Percentiles rank a stretch among this genome's conserved stretches.
Evolutionary conservation across 2,888 invertebrate genomes (phyloP).

Genomic region (Nymphalis c-album): DNA sequence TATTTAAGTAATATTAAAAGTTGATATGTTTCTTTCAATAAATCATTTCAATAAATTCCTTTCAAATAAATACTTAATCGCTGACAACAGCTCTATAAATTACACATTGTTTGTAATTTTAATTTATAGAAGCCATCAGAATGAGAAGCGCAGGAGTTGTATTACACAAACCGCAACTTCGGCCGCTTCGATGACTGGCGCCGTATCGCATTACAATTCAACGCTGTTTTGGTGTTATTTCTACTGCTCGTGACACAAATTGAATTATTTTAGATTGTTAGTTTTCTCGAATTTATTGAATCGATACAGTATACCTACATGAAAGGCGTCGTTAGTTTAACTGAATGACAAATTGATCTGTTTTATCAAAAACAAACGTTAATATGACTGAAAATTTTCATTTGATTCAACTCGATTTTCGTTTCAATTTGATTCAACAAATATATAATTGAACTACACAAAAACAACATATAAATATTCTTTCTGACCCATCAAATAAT

Average conservation of each 20-base stretch:
- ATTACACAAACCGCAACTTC: constrained; percentile 34
- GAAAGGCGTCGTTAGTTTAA: background rate
- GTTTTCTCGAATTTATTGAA: background rate
- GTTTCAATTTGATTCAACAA: background rate
- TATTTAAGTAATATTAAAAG: background rate
- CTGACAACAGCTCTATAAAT: background rate
- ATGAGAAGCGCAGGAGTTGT: constrained; percentile 28
- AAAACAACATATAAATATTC: no score
- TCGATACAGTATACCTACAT: background rate
- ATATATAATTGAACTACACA: no score
- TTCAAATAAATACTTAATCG: no score
- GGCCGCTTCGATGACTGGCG: constrained; percentile 35
- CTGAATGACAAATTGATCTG: background rate
- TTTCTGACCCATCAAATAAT: no score
- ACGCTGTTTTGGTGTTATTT: constrained; percentile 17
- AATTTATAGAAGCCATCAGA: constrained; percentile 34
- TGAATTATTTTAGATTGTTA: constrained; percentile 4
- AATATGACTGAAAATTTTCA: no score
- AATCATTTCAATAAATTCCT: no score
- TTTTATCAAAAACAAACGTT: background rate
- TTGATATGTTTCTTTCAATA: background rate
- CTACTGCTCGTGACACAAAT: constrained; percentile 1
- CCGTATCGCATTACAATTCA: constrained; percentile 31
- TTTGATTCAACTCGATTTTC: background rate
- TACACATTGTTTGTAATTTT: constrained; percentile 11